phyloP scores from a whole-genome alignment of 2,888 invertebrate species.

The Cryptocephalus moraei region DNA sequence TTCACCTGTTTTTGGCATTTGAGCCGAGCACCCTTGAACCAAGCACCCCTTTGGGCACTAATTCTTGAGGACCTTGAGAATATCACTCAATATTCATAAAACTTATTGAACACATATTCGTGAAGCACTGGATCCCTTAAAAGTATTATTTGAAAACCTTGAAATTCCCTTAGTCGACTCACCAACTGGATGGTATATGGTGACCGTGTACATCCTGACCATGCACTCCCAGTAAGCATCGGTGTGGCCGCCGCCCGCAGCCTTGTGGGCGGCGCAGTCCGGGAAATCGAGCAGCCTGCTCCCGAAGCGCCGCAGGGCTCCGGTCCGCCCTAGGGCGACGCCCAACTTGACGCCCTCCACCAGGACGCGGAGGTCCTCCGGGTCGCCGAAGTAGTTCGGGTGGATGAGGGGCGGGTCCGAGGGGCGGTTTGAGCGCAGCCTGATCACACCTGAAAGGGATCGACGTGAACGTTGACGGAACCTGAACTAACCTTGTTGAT shows the following conservation, averaged over 20 bases:
- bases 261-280: constrained; percentile 55
- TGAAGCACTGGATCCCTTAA: too few species aligned
- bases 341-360: constrained; percentile 81
- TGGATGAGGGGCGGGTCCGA: constrained; percentile 82
- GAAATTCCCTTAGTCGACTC: constrained; percentile 25
- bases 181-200: constrained; percentile 74
- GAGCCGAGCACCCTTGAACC: too few species aligned
- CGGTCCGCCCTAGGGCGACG: constrained; percentile 68
- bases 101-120: too few species aligned
- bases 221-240: constrained; percentile 82
- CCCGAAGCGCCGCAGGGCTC: constrained; percentile 63
- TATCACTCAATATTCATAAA: too few species aligned
- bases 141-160: too few species aligned
- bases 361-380: constrained; percentile 67
- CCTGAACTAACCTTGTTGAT: not conserved
- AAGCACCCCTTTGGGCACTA: too few species aligned
- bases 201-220: constrained; percentile 72
- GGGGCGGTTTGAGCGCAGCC: constrained; percentile 72
- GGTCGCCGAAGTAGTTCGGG: constrained; percentile 81
- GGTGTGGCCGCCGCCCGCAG: constrained; percentile 43
- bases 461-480: too few species aligned
- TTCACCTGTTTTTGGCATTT: too few species aligned
- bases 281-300: constrained; percentile 68
- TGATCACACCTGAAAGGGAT: constrained; percentile 41
- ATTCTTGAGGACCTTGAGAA: too few species aligned